Base-by-base conservation (phyloP, 2,888 invertebrate genomes). In the Philereme vetulata region DNA sequence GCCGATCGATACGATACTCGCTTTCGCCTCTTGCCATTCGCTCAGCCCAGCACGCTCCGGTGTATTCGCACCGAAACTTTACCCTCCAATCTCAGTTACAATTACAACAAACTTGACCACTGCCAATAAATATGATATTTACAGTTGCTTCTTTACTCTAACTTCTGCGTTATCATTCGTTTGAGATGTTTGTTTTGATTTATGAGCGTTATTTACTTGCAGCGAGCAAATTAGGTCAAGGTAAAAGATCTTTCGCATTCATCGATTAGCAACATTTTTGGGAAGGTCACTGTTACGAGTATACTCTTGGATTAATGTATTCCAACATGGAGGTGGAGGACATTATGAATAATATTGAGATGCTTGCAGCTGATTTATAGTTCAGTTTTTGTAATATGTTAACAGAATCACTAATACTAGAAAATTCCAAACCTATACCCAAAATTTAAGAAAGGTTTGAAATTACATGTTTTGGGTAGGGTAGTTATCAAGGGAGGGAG, bases 1-100 rank as follows among this genome's bases (percentile, higher is more conserved):
- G 88, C 82, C 85, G 90, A 90, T 90, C 90, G 90, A 90, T 90
- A 90, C 75, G 88, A 90, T 90, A 90, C 75, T 76, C 80, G 86
- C 84, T 84, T 85, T 86, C 81, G 84, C 82, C 80, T 82, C 84
- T 82, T 82, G 83, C 84, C 84, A 80, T 84, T 78, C 21, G 21
- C 21, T 21, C 21, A 21, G 80, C 80, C 82, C 78, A 79, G 76
- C 76, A 71, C 77, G 79, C 77, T 80, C 77, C 78, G 75, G 71
- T 80, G 76, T 82, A 76, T 81, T 82, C 79, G 73, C 80, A 77
- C 75, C 72, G 51, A 56, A 57, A 69, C 71, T 71, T 71, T 71
- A 70, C 72, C 71, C 71, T 72, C 68, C 67, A 68, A 67, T 51
- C 53, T 59, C 45, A 59, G 59, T 59, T 64, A 62, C 62, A 65